Evolutionary conservation across 2,113 vertebrate genomes (phyloP), one percentile per base, ranked within the genome.

Genomic region (Isichthys henryi): DNA sequence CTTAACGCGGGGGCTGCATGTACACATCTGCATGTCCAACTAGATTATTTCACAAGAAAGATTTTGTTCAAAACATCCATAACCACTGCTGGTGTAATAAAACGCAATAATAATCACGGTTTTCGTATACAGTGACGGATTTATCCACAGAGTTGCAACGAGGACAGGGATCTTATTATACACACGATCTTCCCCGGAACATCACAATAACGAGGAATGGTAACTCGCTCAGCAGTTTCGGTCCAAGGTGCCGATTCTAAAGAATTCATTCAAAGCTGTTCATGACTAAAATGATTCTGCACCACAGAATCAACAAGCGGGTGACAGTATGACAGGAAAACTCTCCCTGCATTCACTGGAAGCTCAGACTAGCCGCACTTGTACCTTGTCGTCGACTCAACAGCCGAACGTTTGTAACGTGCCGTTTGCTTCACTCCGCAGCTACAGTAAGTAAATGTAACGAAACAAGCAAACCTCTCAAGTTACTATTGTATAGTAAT

Each of bases 71-170:
- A 48, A 46, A 84, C 17, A 3, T 23, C 45, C 45, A 45, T 84
- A n/a, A 23, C 82, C 82, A 84, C 45, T 2, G 0, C 21, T 11
- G 82, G 7, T 21, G 2, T 23, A 48, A 84, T 46, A 48, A 84
- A 23, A 35, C n/a, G 50, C 39, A 10, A 80, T 31, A 90, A 3
- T 77, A 90, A 48, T 0, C 82, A 49, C 43, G 21, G 91, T 48
- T 74, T 70, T 97, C 94, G 89, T 96, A 94, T 86, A 98, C 90
- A 46, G 96, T 93, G 82, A 97, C 95, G 8, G 94, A 95, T 92
- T 98, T 97, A 95, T 98, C 97, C 94, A 99, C 95, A 56, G 97
- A 98, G 31, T 97, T 98, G 94, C 58, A 92, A 94, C 94, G 91
- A 91, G 91, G 92, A 45, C 86, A 93, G 84, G 92, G 89, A 15